A percentile compares a stretch with the other conserved stretches of the same genome.
Conservation (phyloP, 2,113 vertebrate species). For the Cavia porcellus region DNA sequence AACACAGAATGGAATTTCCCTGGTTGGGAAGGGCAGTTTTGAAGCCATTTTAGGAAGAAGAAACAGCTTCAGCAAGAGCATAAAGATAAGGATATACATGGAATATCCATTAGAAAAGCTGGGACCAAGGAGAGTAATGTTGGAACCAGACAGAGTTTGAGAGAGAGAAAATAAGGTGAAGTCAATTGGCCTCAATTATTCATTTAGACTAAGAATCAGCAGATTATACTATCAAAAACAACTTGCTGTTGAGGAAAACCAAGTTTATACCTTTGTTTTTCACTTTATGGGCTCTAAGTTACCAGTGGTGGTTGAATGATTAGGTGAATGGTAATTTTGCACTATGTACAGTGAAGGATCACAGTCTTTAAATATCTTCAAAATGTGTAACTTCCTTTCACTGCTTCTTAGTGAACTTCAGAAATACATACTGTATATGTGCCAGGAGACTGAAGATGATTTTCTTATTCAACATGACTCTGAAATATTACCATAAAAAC, state of each 20-base stretch:
- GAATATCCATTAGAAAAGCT: not conserved
- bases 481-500: conserved; percentile 68
- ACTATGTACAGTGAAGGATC: not conserved
- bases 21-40: not conserved
- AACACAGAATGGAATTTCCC: not conserved
- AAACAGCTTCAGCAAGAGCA: not conserved
- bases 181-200: not conserved
- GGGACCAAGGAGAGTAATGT: not conserved
- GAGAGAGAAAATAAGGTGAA: not conserved
- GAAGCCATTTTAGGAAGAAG: not conserved
- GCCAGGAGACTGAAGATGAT: conserved; percentile 63
- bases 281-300: not conserved
- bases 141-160: not conserved
- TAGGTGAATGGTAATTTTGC: not conserved
- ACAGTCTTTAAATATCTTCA: conserved; percentile 30
- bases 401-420: conserved; percentile 61
- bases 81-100: not conserved
- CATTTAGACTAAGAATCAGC: not conserved
- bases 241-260: not conserved
- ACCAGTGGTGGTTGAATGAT: not conserved
- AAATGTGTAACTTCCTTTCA: conserved; percentile 44
- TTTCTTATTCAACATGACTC: conserved; percentile 66
- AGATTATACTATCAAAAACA: conserved; percentile 43
- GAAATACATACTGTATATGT: conserved; percentile 33
- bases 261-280: not conserved